Percentiles rank a stretch among this genome's conserved stretches.
Evolutionary conservation across 1,140 invertebrate genomes (phyloP).

Genomic region (Phocides pigmalion): DNA sequence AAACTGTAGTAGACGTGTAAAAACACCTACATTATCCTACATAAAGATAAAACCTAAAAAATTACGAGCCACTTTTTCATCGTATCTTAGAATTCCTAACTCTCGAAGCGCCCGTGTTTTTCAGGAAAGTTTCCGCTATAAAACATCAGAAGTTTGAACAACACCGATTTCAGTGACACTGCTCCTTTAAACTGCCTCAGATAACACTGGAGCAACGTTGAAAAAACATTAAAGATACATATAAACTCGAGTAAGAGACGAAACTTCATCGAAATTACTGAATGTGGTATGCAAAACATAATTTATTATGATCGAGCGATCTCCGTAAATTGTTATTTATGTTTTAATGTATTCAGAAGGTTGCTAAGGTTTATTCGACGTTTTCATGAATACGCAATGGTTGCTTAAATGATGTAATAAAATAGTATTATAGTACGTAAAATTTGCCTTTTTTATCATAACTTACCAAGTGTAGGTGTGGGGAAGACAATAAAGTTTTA

Average conservation of each 20-base stretch:
- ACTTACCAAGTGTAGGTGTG: no score
- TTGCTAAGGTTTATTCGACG: conserved; percentile 13
- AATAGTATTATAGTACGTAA: no score
- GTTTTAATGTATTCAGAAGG: conserved; percentile 32
- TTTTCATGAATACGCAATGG: background rate
- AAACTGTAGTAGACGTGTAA: no score
- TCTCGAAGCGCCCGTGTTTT: conserved; percentile 21
- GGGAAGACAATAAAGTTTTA: no score
- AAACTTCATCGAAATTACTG: conserved; percentile 38
- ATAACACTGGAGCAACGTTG: conserved; percentile 22
- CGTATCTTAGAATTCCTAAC: conserved; percentile 6
- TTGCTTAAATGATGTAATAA: background rate
- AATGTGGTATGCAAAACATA: conserved; percentile 47
- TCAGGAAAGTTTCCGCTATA: conserved; percentile 21
- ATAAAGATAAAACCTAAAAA: no score
- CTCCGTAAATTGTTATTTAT: conserved; percentile 36
- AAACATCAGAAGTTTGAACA: conserved; percentile 31
- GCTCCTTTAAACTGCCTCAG: conserved; percentile 27
- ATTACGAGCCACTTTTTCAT: conserved; percentile 11
- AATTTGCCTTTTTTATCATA: no score
- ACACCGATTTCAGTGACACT: conserved; percentile 23
- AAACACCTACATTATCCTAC: no score
- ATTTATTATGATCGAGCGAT: conserved; percentile 32
- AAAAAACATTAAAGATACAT: conserved; percentile 20
- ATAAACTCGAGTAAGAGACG: background rate